A percentile compares a stretch with the other conserved stretches of the same genome.
These are phyloP conservation scores for Herminia tarsipennalis DNA, from an alignment of 2,888 invertebrate genomes.

Conservation along the genomic window DNA sequence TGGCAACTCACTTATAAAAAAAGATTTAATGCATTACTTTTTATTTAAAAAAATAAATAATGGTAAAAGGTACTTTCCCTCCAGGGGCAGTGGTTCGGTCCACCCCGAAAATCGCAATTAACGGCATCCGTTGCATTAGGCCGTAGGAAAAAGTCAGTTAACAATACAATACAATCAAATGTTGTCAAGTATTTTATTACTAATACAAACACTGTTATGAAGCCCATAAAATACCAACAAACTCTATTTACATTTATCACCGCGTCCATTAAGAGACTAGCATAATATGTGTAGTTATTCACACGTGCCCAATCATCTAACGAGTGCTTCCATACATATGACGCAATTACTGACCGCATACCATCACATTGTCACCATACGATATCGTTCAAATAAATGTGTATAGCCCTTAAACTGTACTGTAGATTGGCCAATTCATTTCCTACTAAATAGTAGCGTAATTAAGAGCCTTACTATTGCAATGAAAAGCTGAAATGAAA, in stretches of 20 bases:
- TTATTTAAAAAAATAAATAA: too few relatives aligned
- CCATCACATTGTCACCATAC: constrained; percentile 31
- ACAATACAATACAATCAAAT: too few relatives aligned
- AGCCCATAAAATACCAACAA: neutral
- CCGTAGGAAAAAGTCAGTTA: too few relatives aligned
- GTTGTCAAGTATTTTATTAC: too few relatives aligned
- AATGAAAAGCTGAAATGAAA: constrained; percentile 27
- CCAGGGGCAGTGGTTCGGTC: too few relatives aligned
- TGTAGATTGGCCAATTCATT: constrained; percentile 52
- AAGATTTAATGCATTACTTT: too few relatives aligned
- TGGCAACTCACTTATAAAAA: too few relatives aligned
- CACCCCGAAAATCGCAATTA: too few relatives aligned
- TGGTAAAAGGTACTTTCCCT: too few relatives aligned
- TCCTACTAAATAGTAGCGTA: constrained; percentile 44
- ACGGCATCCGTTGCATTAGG: too few relatives aligned
- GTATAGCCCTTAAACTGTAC: constrained; percentile 26
- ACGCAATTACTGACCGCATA: constrained; percentile 40
- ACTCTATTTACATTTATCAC: neutral
- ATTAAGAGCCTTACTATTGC: constrained; percentile 34
- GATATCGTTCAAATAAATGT: constrained; percentile 29
- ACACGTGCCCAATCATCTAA: constrained; percentile 32
- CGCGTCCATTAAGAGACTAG: constrained; percentile 7
- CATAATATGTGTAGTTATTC: constrained; percentile 28
- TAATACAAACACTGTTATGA: too few relatives aligned
- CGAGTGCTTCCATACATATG: constrained; percentile 34